Percentiles rank a stretch among this genome's conserved stretches.
Evolutionary conservation across 2,797 vertebrate species (phyloP).

Genomic region (Platyrinchus mystaceus): DNA sequence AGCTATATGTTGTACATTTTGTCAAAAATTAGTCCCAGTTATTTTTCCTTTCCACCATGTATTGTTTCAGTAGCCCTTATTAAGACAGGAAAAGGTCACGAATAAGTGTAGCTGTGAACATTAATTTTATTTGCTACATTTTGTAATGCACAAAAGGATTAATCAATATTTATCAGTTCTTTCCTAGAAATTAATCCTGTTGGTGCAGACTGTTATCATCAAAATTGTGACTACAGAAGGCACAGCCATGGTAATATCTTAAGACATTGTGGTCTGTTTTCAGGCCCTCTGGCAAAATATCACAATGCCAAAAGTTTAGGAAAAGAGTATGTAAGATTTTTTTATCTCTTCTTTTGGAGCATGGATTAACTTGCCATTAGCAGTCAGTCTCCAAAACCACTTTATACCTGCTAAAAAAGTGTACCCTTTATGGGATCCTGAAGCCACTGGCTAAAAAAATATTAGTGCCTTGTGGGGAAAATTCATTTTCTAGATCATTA

Average conservation of each 20-base stretch:
- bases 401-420: neutral
- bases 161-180: neutral
- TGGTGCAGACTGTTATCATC: neutral
- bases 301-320: neutral
- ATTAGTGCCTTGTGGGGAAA: neutral
- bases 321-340: neutral
- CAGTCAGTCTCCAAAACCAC: neutral
- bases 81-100: neutral
- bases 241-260: neutral
- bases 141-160: neutral
- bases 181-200: neutral
- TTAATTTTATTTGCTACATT: neutral
- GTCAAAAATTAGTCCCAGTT: neutral
- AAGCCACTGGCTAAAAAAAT: neutral
- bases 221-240: neutral
- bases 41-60: neutral
- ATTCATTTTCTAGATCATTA: constrained; percentile 49
- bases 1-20: neutral
- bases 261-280: neutral
- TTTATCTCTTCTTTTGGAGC: neutral
- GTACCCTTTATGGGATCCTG: neutral
- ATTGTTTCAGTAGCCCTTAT: neutral
- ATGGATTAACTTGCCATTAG: neutral
- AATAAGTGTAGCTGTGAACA: neutral
- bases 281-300: neutral